Percentiles rank a stretch among this genome's conserved stretches.
phyloP scores from a whole-genome alignment of 2,113 vertebrate genomes.

The Leuciscus idus region DNA sequence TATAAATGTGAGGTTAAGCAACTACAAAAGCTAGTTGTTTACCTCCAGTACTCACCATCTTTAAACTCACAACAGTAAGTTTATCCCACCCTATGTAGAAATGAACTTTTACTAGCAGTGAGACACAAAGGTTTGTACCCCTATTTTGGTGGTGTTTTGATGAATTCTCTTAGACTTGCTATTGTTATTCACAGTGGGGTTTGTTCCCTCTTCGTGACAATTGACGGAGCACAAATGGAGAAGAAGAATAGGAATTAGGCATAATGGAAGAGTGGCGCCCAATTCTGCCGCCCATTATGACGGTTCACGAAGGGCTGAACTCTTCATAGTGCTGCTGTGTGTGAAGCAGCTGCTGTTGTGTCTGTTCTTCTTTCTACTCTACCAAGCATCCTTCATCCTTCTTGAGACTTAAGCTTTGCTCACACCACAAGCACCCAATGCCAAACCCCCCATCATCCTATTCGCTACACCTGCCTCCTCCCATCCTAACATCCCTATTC shows the following conservation, averaged over 20 bases:
- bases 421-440: conserved; percentile 62
- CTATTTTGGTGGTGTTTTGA: conserved; percentile 51
- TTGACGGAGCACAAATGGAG: conserved; percentile 7
- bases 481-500: not conserved
- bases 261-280: conserved; percentile 53
- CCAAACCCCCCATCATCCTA: not conserved
- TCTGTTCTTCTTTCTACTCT: conserved; percentile 56
- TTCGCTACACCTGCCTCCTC: not conserved
- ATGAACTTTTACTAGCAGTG: not conserved
- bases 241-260: conserved; percentile 22
- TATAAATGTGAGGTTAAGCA: no score
- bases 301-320: conserved; percentile 44
- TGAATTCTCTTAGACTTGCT: conserved; percentile 45
- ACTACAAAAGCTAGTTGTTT: no score
- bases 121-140: conserved; percentile 44
- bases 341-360: conserved; percentile 65
- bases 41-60: not conserved
- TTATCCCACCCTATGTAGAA: not conserved
- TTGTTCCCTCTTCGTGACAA: conserved; percentile 25
- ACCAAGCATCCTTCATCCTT: conserved; percentile 65
- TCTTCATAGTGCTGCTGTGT: conserved; percentile 51
- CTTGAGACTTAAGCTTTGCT: conserved; percentile 69
- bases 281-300: conserved; percentile 47
- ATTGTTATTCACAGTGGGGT: conserved; percentile 44
- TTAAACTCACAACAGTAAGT: not conserved